phyloP scores from a whole-genome alignment of 2,113 vertebrate species.

The Indri indri region DNA sequence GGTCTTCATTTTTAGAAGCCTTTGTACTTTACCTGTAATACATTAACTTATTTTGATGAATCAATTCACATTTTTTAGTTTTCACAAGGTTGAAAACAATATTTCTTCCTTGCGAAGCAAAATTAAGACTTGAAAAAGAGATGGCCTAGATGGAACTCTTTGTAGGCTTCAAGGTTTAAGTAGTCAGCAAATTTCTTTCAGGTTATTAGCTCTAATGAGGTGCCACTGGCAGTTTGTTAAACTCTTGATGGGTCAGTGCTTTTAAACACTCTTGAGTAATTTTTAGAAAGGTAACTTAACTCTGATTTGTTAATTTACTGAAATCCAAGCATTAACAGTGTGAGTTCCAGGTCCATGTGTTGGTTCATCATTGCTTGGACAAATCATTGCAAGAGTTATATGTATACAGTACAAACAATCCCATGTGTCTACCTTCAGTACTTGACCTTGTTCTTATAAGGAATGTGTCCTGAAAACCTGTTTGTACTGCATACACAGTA shows the following conservation, averaged over 20 bases:
- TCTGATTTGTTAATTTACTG: neutral
- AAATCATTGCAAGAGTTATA: neutral
- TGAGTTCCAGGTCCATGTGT: neutral
- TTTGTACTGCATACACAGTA: neutral
- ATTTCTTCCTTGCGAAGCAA: conserved; percentile 22
- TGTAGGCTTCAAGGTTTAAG: neutral
- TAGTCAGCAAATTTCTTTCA: neutral
- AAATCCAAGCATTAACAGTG: neutral
- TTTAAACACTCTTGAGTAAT: neutral
- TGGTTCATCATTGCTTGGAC: neutral
- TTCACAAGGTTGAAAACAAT: neutral
- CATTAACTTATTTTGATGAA: neutral
- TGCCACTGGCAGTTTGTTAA: neutral
- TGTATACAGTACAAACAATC: neutral
- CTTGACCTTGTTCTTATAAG: neutral
- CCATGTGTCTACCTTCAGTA: neutral
- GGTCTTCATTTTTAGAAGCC: neutral
- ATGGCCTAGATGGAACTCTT: neutral
- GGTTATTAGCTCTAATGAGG: neutral
- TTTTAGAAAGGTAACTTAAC: conserved; percentile 16
- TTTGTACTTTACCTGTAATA: neutral
- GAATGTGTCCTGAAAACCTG: neutral
- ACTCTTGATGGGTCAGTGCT: neutral
- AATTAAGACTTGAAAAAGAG: neutral
- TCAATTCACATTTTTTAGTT: neutral